Base-by-base conservation (phyloP, 2,888 invertebrate species). In the Polyploca ridens region DNA sequence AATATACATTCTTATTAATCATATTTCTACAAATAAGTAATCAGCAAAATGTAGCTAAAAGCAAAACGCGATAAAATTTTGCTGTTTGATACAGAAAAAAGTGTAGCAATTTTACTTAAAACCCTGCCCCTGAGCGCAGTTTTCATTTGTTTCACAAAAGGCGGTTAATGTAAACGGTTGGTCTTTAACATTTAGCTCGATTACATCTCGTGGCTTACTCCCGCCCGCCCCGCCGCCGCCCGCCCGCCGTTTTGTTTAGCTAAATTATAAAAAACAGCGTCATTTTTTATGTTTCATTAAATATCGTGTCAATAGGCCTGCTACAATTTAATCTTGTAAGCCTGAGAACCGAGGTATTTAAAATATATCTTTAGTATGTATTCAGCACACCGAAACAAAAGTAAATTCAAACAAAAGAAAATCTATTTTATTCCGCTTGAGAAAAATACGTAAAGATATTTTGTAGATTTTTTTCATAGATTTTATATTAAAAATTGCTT, bases 71-170 rank as follows among this genome's bases (percentile, higher is more conserved):
- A 54, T 54, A 3, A 54, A 54, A 19, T 19, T 3, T 54, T 54
- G 7, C 6, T 19, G 16, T 54, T 58, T n/a, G 35, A 66, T 66
- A 68, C 66, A 72, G 70, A 75, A 69, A 82, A 84, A 82, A 16
- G 41, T 19, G 19, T 81, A 87, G 84, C 82, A 79, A 81, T 84
- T 82, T 83, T 76, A 73, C 75, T 76, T 66, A 76, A 74, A 83
- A 85, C 73, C 78, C 79, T 77, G 76, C 86, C 86, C 84, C 76
- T 74, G 87, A 86, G 89, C 83, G 78, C 85, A 85, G 84, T 87
- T 89, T 87, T 82, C 90, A 89, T 89, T 90, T 89, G 87, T 89
- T 88, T 84, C 84, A 86, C 89, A 86, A 85, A 89, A 85, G 85
- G 86, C 86, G 86, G 38, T 88, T 89, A 88, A 89, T 88, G 86